Base-by-base conservation (phyloP, 2,888 invertebrate species). In the Neoaliturus tenellus region DNA sequence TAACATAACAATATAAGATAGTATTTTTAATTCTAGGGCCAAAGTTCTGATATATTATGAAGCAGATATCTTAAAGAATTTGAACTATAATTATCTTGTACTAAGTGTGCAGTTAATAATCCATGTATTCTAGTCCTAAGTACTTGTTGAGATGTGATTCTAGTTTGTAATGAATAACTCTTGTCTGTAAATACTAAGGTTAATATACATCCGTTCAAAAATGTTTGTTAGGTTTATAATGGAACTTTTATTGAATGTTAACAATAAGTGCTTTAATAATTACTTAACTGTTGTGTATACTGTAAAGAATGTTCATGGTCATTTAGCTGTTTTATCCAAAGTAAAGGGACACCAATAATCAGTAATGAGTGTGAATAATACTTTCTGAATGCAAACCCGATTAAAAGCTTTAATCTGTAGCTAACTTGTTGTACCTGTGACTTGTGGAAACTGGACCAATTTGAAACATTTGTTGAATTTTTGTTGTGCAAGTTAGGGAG, bases 241-340 rank as follows among this genome's bases (percentile, higher is more conserved):
- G 39, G 17, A 69, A 39, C 39, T 69, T 69, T 69, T 35, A 67
- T 39, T 69, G 20, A 41, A 44, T 75, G 75, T 75, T 75, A 75
- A 75, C 75, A 48, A 44, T 75, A 75, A 75, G 75, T 75, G 75
- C 75, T 75, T 75, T 75, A 73, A 23, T 75, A 69, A 33, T 69
- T 62, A 62, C 39, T 2, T 69, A 39, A 44, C 4, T 44, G 44
- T 75, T 48, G 48, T 75, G 48, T 25, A 75, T 48, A 39, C 23
- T 69, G 39, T 39, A 69, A 69, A 20, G 33, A 39, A 31, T 69
- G 69, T 20, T 55, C 55, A 17, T 67, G 67, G 67, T 69, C 69
- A 69, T 35, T 25, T 69, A 39, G 39, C 2, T 39, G 69, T 67
- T 58, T 67, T 31, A 69, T 69, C 35, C 20, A 33, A 39, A 69